Base-by-base conservation (phyloP, 2,888 invertebrate species). In the Agrilus mali region DNA sequence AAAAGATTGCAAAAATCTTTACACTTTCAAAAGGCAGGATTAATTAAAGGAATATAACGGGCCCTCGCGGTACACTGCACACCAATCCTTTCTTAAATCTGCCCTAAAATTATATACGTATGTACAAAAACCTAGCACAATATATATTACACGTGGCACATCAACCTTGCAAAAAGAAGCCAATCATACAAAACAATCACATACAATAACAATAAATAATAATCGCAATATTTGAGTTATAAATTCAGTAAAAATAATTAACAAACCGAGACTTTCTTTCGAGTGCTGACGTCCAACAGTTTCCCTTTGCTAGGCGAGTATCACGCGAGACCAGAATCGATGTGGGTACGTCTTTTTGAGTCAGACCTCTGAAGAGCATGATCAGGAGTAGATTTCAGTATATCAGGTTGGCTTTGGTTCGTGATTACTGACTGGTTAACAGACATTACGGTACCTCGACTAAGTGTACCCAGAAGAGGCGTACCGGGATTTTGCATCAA, bases 321-420 rank as follows among this genome's bases (percentile, higher is more conserved):
- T 69, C 67, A 70, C 64, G 69, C 68, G 48, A 69, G 58, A 38
- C 68, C 69, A 27, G 67, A 67, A 54, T 69, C 69, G 17, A 69
- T 65, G 47, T 68, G 69, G 42, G 67, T 67, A 48, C 69, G 58
- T 50, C 69, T 63, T 55, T 70, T 71, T 34, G 70, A 71, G 54
- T 72, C 77, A 10, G 65, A 57, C 46, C 71, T 58, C 49, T 70
- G 70, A 37, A 71, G 63, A 27, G 56, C 59, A 61, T 87, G 88
- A 62, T 88, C 88, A 7, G 88, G 88, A 3, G 87, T 88, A 12
- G 87, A 86, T 61, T 88, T 88, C 35, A 88, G 66, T 54, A 88
- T 86, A 60, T 88, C 88, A 2, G 88, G 88, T 61, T 86, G 84
- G 40, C 55, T 60, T 41, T 60, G 55, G 54, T 57, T 58, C 17